Evolutionary conservation across 2,888 invertebrate species (phyloP).

Genomic region (Tipula helvola): DNA sequence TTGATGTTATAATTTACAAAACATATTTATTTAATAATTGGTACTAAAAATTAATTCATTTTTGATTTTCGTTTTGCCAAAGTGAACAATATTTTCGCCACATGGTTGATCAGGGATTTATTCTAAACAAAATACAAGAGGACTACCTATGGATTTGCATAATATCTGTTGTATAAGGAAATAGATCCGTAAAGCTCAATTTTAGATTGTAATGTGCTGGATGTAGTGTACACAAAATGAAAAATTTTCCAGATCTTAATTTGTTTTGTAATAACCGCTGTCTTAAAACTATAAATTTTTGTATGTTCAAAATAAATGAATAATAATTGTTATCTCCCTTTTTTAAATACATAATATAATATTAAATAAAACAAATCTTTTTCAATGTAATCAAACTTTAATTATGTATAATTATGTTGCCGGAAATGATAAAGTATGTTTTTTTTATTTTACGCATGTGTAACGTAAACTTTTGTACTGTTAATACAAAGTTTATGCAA

Average conservation of each 20-base stretch:
- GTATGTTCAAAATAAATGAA: neutral
- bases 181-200: too few species aligned
- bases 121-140: neutral
- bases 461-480: neutral
- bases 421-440: neutral
- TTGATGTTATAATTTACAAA: neutral
- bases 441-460: neutral
- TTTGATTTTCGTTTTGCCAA: neutral
- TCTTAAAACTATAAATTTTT: neutral
- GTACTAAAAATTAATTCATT: neutral
- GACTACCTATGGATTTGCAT: neutral
- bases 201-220: too few species aligned
- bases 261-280: neutral
- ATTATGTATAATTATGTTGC: neutral
- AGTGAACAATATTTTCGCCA: neutral
- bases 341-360: too few species aligned
- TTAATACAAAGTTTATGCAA: neutral
- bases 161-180: neutral
- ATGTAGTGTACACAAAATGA: too few species aligned
- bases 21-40: neutral
- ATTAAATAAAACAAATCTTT: neutral
- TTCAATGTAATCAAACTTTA: neutral
- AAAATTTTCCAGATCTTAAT: neutral
- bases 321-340: neutral
- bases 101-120: neutral